phyloP scores from a whole-genome alignment of 2,888 invertebrate species.

The Campopleginae sp. region DNA sequence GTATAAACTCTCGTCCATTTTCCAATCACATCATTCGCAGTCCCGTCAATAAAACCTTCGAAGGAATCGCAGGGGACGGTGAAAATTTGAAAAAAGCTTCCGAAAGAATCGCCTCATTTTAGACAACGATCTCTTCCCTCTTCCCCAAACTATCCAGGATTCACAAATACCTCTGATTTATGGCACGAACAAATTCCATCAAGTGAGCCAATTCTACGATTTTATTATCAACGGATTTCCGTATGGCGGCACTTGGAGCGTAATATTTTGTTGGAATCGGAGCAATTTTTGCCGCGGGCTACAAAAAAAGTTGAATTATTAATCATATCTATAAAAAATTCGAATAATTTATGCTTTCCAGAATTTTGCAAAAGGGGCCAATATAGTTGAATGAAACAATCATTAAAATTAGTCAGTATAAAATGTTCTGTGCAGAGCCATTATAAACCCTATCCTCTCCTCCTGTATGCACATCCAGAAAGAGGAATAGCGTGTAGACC shows the following conservation, averaged over 20 bases:
- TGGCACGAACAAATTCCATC: background rate
- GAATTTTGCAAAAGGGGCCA: background rate
- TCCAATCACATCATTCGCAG: background rate
- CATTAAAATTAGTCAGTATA: background rate
- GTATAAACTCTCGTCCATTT: background rate
- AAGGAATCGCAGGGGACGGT: background rate
- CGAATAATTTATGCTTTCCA: background rate
- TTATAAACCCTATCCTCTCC: slow-evolving; percentile 6
- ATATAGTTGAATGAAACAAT: background rate
- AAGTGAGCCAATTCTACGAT: background rate
- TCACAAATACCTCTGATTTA: background rate
- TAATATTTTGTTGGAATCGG: background rate
- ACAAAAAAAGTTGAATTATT: background rate
- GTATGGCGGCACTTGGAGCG: background rate
- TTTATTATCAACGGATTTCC: background rate
- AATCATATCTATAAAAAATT: background rate
- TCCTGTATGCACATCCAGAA: slow-evolving; percentile 17
- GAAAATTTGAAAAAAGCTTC: background rate
- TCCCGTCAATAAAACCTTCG: background rate
- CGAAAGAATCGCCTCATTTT: background rate
- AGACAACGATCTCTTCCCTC: background rate
- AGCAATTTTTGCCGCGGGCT: background rate
- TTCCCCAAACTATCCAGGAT: background rate
- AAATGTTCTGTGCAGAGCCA: slow-evolving; percentile 20
- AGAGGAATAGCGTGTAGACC: slow-evolving; percentile 59